phyloP scores from a whole-genome alignment of 2,797 vertebrate species.

The Peromyscus melanophrys region DNA sequence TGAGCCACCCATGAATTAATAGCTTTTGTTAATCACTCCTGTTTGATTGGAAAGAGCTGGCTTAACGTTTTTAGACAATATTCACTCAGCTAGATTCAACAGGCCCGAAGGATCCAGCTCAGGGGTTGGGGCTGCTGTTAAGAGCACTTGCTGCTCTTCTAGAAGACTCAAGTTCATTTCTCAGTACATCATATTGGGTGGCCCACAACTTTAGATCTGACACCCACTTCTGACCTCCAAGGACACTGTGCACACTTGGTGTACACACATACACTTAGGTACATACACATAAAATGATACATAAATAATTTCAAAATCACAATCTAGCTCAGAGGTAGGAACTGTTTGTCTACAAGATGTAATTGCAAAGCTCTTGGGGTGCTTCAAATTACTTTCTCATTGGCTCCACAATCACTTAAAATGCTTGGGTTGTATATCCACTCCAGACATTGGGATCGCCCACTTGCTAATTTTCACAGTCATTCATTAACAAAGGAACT shows the following conservation, averaged over 20 bases:
- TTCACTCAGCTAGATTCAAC: background rate
- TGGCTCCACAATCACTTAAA: constrained; percentile 3
- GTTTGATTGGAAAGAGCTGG: constrained; percentile 56
- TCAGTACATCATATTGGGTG: background rate
- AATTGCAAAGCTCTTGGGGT: background rate
- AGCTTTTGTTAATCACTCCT: constrained; percentile 75
- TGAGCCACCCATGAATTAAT: constrained; percentile 80
- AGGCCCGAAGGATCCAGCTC: background rate
- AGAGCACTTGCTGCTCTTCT: background rate
- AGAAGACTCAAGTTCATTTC: background rate
- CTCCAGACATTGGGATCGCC: background rate
- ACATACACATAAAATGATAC: background rate
- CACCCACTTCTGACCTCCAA: background rate
- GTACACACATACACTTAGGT: background rate
- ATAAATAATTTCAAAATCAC: background rate
- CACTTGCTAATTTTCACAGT: background rate
- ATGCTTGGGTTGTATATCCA: background rate
- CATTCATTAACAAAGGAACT: background rate
- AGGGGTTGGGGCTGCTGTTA: background rate
- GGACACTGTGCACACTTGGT: background rate
- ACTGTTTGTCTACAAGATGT: background rate
- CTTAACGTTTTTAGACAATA: background rate
- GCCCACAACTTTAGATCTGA: background rate
- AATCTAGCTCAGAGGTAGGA: background rate
- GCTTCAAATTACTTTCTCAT: background rate